These are phyloP conservation scores for Pelobates cultripes DNA, from an alignment of 2,797 vertebrate species.

Conservation along the genomic window DNA sequence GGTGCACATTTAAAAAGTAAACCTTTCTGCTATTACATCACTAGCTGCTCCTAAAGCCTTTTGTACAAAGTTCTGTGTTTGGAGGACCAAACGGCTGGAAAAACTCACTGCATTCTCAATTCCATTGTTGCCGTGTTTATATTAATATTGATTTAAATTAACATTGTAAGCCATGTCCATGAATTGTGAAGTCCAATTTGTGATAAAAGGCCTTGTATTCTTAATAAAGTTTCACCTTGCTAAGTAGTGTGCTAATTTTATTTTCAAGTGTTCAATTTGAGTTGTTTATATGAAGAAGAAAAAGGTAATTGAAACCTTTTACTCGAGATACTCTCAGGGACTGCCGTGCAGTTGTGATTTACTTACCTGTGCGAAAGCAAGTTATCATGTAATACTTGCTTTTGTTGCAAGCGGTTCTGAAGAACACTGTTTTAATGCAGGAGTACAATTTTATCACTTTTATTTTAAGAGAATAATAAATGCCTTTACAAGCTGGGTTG, in stretches of 20 bases:
- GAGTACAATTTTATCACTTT: too few species aligned
- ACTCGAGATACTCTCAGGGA: too few species aligned
- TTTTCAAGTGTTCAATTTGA: background rate
- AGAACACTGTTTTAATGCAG: too few species aligned
- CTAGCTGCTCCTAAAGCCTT: slow-evolving; percentile 2
- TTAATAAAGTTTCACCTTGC: background rate
- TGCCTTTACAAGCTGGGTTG: too few species aligned
- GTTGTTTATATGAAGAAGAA: too few species aligned
- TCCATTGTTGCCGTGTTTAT: background rate
- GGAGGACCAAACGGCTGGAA: background rate
- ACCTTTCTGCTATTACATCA: background rate
- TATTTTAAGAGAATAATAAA: too few species aligned
- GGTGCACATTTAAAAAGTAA: too few species aligned
- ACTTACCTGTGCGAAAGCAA: too few species aligned
- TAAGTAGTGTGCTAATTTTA: background rate
- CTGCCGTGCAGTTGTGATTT: too few species aligned
- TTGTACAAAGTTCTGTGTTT: background rate
- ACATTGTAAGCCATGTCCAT: background rate
- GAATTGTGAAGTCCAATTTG: background rate
- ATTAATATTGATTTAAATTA: background rate
- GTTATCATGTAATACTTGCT: too few species aligned
- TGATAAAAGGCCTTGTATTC: background rate
- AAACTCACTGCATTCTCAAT: background rate
- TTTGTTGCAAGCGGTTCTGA: too few species aligned
- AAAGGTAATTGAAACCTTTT: too few species aligned